Percentiles rank a stretch among this genome's conserved stretches.
phyloP scores from a whole-genome alignment of 1,140 invertebrate genomes.

The Drosophila yakuba region DNA sequence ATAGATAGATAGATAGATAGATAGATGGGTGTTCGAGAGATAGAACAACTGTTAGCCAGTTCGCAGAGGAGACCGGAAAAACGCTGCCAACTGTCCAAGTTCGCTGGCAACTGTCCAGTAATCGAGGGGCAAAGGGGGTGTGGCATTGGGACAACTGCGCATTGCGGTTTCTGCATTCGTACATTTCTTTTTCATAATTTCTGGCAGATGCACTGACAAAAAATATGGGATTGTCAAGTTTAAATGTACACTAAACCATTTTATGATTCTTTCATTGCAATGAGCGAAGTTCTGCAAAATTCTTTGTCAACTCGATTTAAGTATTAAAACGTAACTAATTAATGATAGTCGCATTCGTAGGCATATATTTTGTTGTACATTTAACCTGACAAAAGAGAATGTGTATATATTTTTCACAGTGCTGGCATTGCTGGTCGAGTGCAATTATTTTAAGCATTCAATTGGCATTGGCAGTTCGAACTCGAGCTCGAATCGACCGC shows the following conservation, averaged over 20 bases:
- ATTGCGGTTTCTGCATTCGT: conserved; percentile 75
- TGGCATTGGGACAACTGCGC: conserved; percentile 68
- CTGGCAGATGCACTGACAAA: conserved; percentile 1
- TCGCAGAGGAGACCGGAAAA: conserved; percentile 70
- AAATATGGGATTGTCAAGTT: neutral
- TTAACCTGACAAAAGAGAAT: too few species aligned
- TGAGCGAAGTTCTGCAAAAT: too few species aligned
- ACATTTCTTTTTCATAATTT: conserved; percentile 55
- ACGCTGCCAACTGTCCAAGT: conserved; percentile 51
- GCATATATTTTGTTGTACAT: too few species aligned
- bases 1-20: conserved; percentile 43
- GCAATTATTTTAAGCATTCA: conserved; percentile 82
- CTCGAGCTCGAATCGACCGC: conserved; percentile 67
- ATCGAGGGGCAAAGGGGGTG: conserved; percentile 23
- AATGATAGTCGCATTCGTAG: too few species aligned
- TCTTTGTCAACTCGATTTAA: too few species aligned
- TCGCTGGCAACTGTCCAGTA: conserved; percentile 38
- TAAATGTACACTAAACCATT: too few species aligned
- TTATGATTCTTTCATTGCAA: too few species aligned
- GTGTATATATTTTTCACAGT: neutral
- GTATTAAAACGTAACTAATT: too few species aligned
- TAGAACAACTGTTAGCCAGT: conserved; percentile 21
- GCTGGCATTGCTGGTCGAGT: conserved; percentile 28
- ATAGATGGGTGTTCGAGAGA: conserved; percentile 9
- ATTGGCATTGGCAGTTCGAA: conserved; percentile 57